These are phyloP conservation scores for Varanus salvator DNA, from an alignment of 2,113 vertebrate genomes.

Conservation along the genomic window DNA sequence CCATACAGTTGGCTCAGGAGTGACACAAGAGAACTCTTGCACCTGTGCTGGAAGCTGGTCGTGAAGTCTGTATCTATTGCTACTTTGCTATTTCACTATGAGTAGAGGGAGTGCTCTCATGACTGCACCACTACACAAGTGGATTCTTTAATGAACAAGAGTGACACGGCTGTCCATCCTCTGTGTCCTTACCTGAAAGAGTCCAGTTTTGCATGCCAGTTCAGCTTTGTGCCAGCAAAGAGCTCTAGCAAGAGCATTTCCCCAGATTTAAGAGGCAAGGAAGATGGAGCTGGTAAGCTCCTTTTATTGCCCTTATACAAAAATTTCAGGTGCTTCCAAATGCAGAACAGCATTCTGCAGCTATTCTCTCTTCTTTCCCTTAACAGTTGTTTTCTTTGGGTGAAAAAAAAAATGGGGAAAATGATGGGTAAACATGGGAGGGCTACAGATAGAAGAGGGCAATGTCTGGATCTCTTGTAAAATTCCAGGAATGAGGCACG, in stretches of 20 bases:
- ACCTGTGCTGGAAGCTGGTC: background rate
- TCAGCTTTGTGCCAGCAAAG: background rate
- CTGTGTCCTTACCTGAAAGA: background rate
- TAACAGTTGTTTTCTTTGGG: too few species aligned
- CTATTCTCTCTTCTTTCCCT: too few species aligned
- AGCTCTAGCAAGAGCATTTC: background rate
- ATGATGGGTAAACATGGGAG: too few species aligned
- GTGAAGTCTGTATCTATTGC: background rate
- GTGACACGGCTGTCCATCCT: background rate
- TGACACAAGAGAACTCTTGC: background rate
- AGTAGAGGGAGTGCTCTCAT: background rate
- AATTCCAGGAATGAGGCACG: too few species aligned
- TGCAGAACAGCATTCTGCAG: too few species aligned
- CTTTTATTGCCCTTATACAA: background rate
- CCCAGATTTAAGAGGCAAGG: background rate
- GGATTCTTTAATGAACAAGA: background rate
- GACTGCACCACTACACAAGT: background rate
- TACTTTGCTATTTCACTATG: background rate
- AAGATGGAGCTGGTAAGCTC: background rate
- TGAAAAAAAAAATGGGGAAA: too few species aligned
- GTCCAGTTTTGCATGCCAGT: background rate
- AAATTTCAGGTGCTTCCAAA: background rate
- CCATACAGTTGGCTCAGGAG: background rate
- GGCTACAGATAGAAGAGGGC: too few species aligned
- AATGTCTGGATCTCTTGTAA: too few species aligned